These are phyloP conservation scores for Cuculus canorus DNA, from an alignment of 2,797 vertebrate species.

Conservation along the genomic window DNA sequence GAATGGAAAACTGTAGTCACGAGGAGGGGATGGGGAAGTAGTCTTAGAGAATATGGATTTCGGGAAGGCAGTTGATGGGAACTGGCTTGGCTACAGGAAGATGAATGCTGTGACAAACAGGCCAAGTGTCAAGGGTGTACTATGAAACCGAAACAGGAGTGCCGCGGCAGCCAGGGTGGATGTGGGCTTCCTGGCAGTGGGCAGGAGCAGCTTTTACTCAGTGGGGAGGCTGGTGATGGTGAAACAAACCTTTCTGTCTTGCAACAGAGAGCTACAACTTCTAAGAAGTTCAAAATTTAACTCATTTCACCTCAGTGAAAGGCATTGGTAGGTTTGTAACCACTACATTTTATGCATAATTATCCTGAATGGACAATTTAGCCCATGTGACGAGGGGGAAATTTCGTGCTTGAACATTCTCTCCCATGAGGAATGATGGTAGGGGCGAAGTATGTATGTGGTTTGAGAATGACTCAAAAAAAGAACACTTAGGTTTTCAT, in stretches of 20 bases:
- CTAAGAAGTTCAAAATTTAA: background rate
- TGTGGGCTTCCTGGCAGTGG: background rate
- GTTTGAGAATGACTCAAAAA: background rate
- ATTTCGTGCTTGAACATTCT: background rate
- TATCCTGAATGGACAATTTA: background rate
- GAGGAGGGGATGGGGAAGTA: background rate
- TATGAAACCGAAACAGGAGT: background rate
- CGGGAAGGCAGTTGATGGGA: background rate
- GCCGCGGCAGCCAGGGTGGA: rapidly evolving
- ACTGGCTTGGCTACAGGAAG: background rate
- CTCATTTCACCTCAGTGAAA: background rate
- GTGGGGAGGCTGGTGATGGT: background rate
- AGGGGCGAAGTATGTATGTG: background rate
- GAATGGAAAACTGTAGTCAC: background rate
- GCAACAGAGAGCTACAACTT: rapidly evolving
- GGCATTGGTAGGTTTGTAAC: background rate
- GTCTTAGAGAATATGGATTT: background rate
- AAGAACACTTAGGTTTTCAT: background rate
- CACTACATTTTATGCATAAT: rapidly evolving
- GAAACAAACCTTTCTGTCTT: too few relatives aligned
- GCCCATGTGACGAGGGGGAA: background rate
- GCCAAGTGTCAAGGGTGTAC: background rate
- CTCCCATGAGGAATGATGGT: background rate
- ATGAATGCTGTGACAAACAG: background rate
- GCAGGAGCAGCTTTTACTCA: rapidly evolving